phyloP scores from a whole-genome alignment of 2,113 vertebrate species.

The Glareola pratincola region DNA sequence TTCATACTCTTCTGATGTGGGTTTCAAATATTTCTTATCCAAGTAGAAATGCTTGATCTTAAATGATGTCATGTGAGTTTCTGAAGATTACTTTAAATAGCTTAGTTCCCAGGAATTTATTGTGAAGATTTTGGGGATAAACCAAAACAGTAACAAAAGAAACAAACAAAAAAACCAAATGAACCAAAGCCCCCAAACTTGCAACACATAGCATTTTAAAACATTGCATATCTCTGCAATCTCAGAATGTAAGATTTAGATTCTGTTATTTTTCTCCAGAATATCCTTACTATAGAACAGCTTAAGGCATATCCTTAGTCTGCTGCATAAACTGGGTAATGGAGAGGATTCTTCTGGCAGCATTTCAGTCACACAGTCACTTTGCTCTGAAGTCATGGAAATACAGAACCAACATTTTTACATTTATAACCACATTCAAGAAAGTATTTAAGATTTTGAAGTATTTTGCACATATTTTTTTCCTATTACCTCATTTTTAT shows the following conservation, averaged over 20 bases:
- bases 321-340: not conserved
- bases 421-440: not conserved
- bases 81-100: not conserved
- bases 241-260: not conserved
- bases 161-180: not conserved
- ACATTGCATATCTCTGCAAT: no score
- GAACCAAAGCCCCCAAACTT: not conserved
- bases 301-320: not conserved
- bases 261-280: not conserved
- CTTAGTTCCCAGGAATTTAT: not conserved
- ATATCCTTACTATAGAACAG: not conserved
- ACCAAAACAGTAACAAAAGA: not conserved
- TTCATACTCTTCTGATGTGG: not conserved
- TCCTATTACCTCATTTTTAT: not conserved
- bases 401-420: not conserved
- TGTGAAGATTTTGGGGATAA: not conserved
- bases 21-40: not conserved
- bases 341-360: not conserved
- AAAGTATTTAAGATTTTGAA: not conserved
- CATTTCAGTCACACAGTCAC: not conserved
- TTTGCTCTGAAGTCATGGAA: not conserved
- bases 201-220: not conserved
- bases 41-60: not conserved
- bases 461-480: not conserved
- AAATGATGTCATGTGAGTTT: not conserved